Conservation (phyloP, 1,140 invertebrate genomes). For the Drosophila jambulina region DNA sequence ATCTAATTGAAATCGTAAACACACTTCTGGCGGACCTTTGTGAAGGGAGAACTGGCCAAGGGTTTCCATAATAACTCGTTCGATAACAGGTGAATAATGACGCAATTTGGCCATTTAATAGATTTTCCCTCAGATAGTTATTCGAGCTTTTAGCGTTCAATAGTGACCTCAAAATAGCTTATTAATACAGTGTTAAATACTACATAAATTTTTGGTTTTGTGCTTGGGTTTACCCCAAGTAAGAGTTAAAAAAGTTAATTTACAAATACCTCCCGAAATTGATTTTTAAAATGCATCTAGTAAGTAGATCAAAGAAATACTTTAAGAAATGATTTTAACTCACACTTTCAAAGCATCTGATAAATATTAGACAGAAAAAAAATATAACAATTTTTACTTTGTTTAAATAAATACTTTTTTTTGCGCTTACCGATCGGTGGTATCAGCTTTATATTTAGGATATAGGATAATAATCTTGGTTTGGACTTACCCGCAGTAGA, state of each 20-base stretch:
- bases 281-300: background rate
- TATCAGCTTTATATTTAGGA: too few species aligned
- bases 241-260: background rate
- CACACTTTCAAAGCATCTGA: background rate
- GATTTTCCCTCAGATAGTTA: background rate
- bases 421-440: too few species aligned
- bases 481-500: too few species aligned
- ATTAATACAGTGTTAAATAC: constrained; percentile 4
- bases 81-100: constrained; percentile 26
- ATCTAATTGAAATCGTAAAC: constrained; percentile 60
- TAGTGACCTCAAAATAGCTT: constrained; percentile 12
- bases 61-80: constrained; percentile 15
- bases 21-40: constrained; percentile 11
- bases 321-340: too few species aligned
- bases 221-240: background rate
- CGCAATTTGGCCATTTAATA: constrained; percentile 3
- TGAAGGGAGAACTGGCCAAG: constrained; percentile 21
- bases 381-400: too few species aligned
- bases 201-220: background rate
- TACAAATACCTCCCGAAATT: background rate
- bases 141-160: constrained; percentile 5
- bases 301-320: background rate
- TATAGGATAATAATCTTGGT: too few species aligned
- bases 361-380: background rate
- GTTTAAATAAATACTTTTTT: too few species aligned